Conservation (phyloP, 1,140 invertebrate genomes). For the Aphelenchoides besseyi region DNA sequence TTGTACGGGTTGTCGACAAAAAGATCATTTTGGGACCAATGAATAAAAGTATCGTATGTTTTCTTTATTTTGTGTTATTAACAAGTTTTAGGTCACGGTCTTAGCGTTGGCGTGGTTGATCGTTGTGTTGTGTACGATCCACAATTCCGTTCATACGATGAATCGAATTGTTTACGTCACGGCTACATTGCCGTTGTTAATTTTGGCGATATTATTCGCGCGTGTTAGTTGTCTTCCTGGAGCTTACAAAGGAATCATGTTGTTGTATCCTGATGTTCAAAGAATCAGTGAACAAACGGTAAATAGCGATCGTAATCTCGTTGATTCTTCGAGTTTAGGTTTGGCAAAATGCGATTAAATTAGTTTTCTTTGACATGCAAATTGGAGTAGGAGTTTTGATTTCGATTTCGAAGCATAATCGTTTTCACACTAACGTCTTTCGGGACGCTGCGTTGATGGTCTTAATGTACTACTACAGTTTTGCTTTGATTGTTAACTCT, state of each 20-base stretch:
- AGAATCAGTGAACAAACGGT: slow-evolving; percentile 20
- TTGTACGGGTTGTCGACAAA: slow-evolving; percentile 16
- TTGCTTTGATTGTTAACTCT: neutral
- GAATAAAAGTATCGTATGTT: neutral
- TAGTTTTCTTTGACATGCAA: slow-evolving; percentile 30
- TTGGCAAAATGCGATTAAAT: slow-evolving; percentile 27
- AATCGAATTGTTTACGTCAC: slow-evolving; percentile 27
- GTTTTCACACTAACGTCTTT: slow-evolving; percentile 31
- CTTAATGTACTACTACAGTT: slow-evolving; percentile 24
- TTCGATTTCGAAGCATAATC: slow-evolving; percentile 27
- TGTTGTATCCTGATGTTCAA: slow-evolving; percentile 19
- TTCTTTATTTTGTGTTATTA: slow-evolving; percentile 12
- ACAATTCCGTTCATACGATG: slow-evolving; percentile 30
- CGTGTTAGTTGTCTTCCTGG: slow-evolving; percentile 21
- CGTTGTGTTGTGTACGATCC: slow-evolving; percentile 18
- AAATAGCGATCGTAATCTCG: slow-evolving; percentile 16
- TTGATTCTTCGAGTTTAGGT: slow-evolving; percentile 12
- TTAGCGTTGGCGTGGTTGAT: slow-evolving; percentile 24
- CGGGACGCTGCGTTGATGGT: slow-evolving; percentile 26
- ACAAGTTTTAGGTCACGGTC: slow-evolving; percentile 9
- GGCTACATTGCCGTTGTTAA: slow-evolving; percentile 24
- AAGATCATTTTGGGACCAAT: slow-evolving; percentile 18
- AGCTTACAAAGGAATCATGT: slow-evolving; percentile 18
- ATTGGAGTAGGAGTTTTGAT: slow-evolving; percentile 31
- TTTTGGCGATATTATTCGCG: slow-evolving; percentile 9